Conservation (phyloP, 1,140 invertebrate genomes). For the Anthonomus grandis region DNA sequence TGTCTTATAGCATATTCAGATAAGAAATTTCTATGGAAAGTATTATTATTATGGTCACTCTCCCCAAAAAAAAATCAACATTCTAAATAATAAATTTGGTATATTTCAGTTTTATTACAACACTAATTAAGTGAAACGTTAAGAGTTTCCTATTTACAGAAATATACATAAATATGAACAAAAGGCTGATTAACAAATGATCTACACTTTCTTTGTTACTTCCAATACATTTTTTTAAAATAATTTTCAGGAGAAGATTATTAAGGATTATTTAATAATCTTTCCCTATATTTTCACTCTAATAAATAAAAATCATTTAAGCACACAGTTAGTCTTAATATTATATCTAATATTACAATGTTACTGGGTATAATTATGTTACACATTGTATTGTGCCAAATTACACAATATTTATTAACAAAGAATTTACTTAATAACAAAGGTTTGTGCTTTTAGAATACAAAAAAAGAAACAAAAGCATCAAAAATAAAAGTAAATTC, state of each 20-base stretch:
- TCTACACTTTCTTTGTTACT: conserved; percentile 15
- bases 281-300: neutral
- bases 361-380: conserved; percentile 17
- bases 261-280: conserved; percentile 4
- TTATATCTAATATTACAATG: conserved; percentile 12
- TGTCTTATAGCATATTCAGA: too few relatives aligned
- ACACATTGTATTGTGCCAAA: too few relatives aligned
- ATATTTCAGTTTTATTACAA: conserved; percentile 29
- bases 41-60: too few relatives aligned
- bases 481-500: too few relatives aligned
- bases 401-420: too few relatives aligned
- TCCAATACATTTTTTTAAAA: too few relatives aligned
- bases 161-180: conserved; percentile 30
- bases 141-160: conserved; percentile 26
- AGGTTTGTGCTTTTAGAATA: too few relatives aligned
- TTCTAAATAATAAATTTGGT: conserved; percentile 28
- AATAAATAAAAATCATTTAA: conserved; percentile 15
- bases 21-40: too few relatives aligned
- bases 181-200: conserved; percentile 7
- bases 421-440: too few relatives aligned
- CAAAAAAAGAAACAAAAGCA: too few relatives aligned
- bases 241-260: too few relatives aligned
- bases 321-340: conserved; percentile 24
- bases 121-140: conserved; percentile 26
- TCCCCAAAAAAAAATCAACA: conserved; percentile 5